Evolutionary conservation across 2,797 vertebrate species (phyloP), one percentile per base, ranked within the genome.

Genomic region (Perodicticus potto): DNA sequence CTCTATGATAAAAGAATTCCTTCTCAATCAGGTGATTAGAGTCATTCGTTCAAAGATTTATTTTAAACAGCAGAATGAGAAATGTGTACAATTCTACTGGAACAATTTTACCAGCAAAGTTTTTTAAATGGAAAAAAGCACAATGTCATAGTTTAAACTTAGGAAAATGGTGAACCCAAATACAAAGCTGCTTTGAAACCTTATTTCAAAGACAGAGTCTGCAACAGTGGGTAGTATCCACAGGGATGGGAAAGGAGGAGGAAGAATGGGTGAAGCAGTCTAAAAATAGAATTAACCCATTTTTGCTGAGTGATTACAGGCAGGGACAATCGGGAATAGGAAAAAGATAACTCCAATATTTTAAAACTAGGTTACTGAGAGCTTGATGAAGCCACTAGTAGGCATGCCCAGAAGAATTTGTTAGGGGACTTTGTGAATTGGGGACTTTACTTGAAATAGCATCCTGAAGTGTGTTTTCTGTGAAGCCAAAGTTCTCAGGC

Each of bases 51-150:
- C 45, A 65, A 90, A 6, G 53, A 83, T 70, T 86, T 94, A 45
- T 88, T 94, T 89, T 93, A 63, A 89, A 89, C 73, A 65, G 94
- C 80, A 94, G 59, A 89, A 86, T 93, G 53, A 93, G 70, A 94
- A 76, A 86, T 72, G 20, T n/a, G 7, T 45, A 40, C 59, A n/a
- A 25, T 49, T 83, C 59, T 70, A 29, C 29, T 94, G n/a, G 16
- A 97, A 85, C 34, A 69, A 80, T 83, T 80, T 82, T 86, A 76
- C 12, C 59, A 80, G n/a, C 59, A 22, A 94, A 81, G 27, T 72
- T 76, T 93, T 83, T 83, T 84, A 91, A 85, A 34, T 61, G 29
- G 25, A 73, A 85, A 95, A 95, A 86, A 89, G 86, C 61, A 83
- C 22, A 82, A 37, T 32, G 40, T 63, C 29, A 87, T 72, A 40